Evolutionary conservation across 2,888 invertebrate genomes (phyloP).

Genomic region (Anagyrus pseudococci): DNA sequence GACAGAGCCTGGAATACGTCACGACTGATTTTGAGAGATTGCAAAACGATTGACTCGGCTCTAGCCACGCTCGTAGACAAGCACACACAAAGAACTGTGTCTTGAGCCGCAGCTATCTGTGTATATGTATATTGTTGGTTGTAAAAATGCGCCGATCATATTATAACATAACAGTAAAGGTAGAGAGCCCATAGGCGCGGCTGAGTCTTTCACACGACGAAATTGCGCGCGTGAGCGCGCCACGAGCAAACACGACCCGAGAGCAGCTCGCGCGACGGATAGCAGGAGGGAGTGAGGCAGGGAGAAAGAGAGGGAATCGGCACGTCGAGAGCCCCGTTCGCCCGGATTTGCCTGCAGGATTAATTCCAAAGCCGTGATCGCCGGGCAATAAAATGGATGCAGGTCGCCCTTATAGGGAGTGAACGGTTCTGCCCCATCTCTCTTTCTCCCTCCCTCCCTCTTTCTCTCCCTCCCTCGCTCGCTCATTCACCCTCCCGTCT

Average conservation of each 20-base stretch:
- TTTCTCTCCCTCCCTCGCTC: slow-evolving; percentile 25
- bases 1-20: no score
- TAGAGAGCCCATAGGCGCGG: slow-evolving; percentile 12
- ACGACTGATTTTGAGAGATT: background rate
- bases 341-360: slow-evolving; percentile 25
- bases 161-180: background rate
- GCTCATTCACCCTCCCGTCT: background rate
- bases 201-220: slow-evolving; percentile 16
- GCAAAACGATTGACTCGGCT: background rate
- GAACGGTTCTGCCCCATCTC: slow-evolving; percentile 29
- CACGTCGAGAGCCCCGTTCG: background rate
- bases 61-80: no score
- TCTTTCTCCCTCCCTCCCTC: background rate
- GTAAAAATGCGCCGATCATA: background rate
- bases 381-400: slow-evolving; percentile 45
- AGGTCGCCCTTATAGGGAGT: slow-evolving; percentile 43
- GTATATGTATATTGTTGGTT: background rate
- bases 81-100: no score
- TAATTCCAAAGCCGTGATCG: slow-evolving; percentile 41
- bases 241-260: background rate
- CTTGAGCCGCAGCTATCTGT: no score
- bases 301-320: background rate
- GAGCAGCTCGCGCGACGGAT: background rate
- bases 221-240: background rate
- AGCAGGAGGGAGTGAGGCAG: no score